Evolutionary conservation across 2,797 vertebrate species (phyloP).

Genomic region (Anas bahamensis): DNA sequence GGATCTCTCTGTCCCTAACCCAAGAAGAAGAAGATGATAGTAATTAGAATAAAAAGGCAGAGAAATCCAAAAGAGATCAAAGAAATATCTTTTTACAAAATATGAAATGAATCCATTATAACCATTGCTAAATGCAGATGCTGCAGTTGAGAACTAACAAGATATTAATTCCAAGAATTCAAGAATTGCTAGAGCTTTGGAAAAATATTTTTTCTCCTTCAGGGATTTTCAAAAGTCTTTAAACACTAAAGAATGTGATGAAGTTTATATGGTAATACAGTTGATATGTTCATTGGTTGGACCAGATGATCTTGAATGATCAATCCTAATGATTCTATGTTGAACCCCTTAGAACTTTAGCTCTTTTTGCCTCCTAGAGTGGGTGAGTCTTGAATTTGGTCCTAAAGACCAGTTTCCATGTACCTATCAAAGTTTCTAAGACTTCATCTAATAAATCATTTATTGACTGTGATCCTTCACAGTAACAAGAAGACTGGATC

Average conservation of each 20-base stretch:
- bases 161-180: background rate
- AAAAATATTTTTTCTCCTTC: background rate
- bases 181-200: background rate
- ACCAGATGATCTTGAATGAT: too few relatives aligned
- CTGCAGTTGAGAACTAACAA: background rate
- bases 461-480: background rate
- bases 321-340: too few relatives aligned
- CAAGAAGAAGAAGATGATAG: background rate
- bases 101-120: fast-evolving
- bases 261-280: background rate
- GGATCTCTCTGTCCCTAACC: background rate
- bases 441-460: background rate
- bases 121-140: background rate
- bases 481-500: background rate
- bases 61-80: background rate
- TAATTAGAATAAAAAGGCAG: background rate
- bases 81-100: background rate
- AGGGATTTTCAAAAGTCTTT: background rate
- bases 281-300: background rate
- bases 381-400: background rate
- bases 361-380: background rate
- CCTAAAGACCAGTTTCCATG: background rate
- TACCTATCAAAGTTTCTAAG: background rate
- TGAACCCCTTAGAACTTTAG: background rate
- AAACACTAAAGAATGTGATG: background rate